A percentile compares a stretch with the other conserved stretches of the same genome.
Evolutionary conservation across 1,140 invertebrate genomes (phyloP).

Genomic region (Lucilia cuprina): DNA sequence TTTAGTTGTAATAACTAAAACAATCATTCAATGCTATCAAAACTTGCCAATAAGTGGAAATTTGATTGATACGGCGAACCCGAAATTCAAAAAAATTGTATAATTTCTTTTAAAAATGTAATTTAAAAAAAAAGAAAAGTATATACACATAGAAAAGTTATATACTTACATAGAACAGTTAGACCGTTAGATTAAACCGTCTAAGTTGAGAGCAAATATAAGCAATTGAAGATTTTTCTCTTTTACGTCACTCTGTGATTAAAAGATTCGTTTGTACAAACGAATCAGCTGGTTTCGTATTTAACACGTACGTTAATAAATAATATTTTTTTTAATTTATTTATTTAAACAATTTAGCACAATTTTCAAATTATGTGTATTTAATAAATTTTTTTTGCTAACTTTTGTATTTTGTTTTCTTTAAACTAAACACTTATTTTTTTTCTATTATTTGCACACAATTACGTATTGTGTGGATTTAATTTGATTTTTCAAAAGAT

Average conservation of each 20-base stretch:
- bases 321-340: not conserved
- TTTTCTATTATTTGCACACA: not conserved
- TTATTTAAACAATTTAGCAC: not conserved
- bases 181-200: not conserved
- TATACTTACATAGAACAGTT: conserved; percentile 10
- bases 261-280: not conserved
- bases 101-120: too few species aligned
- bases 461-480: not conserved
- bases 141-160: too few species aligned
- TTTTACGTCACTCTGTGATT: not conserved
- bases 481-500: not conserved
- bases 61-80: too few species aligned
- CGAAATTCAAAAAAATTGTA: too few species aligned
- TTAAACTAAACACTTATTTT: not conserved
- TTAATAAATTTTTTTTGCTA: not conserved
- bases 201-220: not conserved
- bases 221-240: not conserved
- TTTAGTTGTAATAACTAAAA: too few species aligned
- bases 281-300: not conserved
- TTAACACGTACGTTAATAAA: not conserved
- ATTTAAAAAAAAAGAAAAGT: too few species aligned
- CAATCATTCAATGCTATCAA: too few species aligned
- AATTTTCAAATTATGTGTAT: not conserved
- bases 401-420: not conserved
- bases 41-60: too few species aligned